Conservation (phyloP, 1,140 invertebrate genomes). For the Drosophila varians region DNA sequence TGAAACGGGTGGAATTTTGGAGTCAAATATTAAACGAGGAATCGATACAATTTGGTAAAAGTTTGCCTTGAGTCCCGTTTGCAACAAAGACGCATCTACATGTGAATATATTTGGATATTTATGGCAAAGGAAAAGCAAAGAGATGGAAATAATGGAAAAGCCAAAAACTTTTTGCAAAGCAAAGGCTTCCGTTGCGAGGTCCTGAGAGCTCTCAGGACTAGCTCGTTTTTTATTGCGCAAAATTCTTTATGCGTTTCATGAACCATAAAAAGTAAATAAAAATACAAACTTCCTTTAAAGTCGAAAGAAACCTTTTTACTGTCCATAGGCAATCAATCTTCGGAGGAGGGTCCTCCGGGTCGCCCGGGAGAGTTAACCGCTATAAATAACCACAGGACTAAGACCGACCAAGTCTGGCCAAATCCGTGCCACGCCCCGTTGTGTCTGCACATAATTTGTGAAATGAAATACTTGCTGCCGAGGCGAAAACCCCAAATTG, state of each 20-base stretch:
- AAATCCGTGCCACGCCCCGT: slow-evolving; percentile 59
- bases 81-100: slow-evolving; percentile 4
- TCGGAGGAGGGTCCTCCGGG: neutral
- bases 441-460: slow-evolving; percentile 77
- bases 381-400: slow-evolving; percentile 62
- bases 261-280: slow-evolving; percentile 49
- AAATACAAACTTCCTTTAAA: slow-evolving; percentile 35
- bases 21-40: slow-evolving; percentile 22
- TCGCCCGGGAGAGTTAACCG: slow-evolving; percentile 11
- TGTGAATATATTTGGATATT: slow-evolving; percentile 3
- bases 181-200: neutral
- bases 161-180: slow-evolving; percentile 18
- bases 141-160: slow-evolving; percentile 22
- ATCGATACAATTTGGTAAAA: slow-evolving; percentile 19
- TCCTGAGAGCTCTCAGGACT: slow-evolving; percentile 1
- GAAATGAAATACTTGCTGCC: slow-evolving; percentile 69
- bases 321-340: slow-evolving; percentile 42
- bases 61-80: slow-evolving; percentile 9
- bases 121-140: slow-evolving; percentile 5
- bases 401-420: slow-evolving; percentile 20
- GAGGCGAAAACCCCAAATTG: slow-evolving; percentile 60
- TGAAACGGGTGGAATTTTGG: slow-evolving; percentile 17
- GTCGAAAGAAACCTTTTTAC: slow-evolving; percentile 27
- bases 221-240: slow-evolving; percentile 16
- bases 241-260: slow-evolving; percentile 2